Evolutionary conservation across 2,888 invertebrate species (phyloP).

Genomic region (Zygothrica quintamaculata): DNA sequence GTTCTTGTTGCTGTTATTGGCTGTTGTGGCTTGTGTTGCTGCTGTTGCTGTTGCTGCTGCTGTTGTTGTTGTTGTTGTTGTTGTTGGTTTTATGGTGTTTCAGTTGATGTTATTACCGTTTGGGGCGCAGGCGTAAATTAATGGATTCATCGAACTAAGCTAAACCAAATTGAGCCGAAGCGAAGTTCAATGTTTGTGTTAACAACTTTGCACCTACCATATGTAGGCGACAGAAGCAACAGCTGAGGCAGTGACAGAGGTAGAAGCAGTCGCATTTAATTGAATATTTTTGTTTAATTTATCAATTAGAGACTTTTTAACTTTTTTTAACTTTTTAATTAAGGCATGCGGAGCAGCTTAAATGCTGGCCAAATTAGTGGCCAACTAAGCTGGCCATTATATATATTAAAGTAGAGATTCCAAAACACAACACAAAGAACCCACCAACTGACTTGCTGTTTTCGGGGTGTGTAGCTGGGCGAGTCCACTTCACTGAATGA

Average conservation of each 20-base stretch:
- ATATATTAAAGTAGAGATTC: constrained; percentile 22
- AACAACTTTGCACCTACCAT: constrained; percentile 72
- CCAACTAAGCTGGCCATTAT: constrained; percentile 56
- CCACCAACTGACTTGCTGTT: constrained; percentile 48
- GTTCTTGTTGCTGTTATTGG: constrained; percentile 22
- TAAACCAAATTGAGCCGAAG: constrained; percentile 17
- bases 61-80: constrained; percentile 16
- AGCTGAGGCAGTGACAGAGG: neutral
- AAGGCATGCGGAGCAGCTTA: constrained; percentile 41
- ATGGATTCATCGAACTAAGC: constrained; percentile 71
- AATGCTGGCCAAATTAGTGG: constrained; percentile 69
- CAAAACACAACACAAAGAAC: constrained; percentile 59
- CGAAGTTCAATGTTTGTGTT: constrained; percentile 79
- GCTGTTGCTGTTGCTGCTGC: constrained; percentile 18
- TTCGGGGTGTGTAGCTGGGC: constrained; percentile 78
- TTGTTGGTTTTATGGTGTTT: constrained; percentile 3
- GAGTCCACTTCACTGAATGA: constrained; percentile 54
- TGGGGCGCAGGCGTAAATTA: constrained; percentile 78
- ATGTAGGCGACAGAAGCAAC: constrained; percentile 19
- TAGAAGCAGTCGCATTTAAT: constrained; percentile 47
- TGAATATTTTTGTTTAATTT: constrained; percentile 66
- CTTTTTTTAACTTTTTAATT: constrained; percentile 71
- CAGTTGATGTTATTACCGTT: constrained; percentile 53
- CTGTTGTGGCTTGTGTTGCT: constrained; percentile 15
- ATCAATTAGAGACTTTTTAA: constrained; percentile 76